Conservation (phyloP, 2,113 vertebrate species). For the Pandion haliaetus region DNA sequence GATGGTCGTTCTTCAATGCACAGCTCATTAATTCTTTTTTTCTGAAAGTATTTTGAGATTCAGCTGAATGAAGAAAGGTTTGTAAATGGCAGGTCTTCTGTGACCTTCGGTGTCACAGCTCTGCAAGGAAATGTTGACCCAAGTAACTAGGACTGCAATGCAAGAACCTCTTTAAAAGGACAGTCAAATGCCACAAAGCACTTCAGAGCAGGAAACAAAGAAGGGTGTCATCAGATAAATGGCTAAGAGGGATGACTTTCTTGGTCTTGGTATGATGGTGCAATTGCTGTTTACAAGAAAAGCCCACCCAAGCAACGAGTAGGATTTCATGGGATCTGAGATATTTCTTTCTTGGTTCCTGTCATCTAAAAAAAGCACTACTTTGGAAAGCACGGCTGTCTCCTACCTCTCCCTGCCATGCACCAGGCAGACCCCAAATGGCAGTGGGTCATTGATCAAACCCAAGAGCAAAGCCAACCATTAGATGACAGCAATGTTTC, state of each 20-base stretch:
- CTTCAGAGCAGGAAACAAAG: not conserved
- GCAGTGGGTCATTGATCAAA: not conserved
- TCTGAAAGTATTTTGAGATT: not conserved
- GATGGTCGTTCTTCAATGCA: not conserved
- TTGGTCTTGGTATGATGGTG: not conserved
- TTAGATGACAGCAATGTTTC: not conserved
- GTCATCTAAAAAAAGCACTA: not conserved
- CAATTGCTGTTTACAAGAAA: not conserved
- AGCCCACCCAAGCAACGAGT: not conserved
- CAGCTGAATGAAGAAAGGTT: not conserved
- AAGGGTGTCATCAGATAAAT: not conserved
- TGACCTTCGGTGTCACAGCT: not conserved
- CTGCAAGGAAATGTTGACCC: not conserved
- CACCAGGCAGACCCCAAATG: not conserved
- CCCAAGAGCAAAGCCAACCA: not conserved
- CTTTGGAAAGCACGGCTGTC: not conserved
- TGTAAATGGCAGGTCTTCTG: not conserved
- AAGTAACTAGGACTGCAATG: not conserved
- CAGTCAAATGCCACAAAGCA: not conserved
- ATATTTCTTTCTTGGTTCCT: not conserved
- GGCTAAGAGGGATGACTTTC: not conserved
- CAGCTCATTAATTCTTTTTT: not conserved
- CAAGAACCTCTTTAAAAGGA: not conserved
- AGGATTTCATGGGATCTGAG: not conserved
- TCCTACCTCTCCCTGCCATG: not conserved